Conservation (phyloP, 2,888 invertebrate species). For the Apotomis capreana region DNA sequence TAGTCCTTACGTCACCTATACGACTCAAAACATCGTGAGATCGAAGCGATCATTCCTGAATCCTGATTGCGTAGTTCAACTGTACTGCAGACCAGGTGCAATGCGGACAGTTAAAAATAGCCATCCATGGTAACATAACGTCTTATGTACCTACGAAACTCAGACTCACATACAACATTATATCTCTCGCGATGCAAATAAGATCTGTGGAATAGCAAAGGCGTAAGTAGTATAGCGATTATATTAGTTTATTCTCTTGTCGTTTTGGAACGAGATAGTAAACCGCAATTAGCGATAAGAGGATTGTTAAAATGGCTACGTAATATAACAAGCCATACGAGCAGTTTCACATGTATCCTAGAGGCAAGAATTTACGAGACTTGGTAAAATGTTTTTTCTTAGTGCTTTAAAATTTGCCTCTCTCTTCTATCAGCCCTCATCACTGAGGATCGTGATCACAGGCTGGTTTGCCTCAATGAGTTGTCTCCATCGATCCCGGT, state of each 20-base stretch:
- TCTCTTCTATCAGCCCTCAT: too few species aligned
- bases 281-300: conserved; percentile 4
- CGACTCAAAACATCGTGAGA: conserved; percentile 1
- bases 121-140: background rate
- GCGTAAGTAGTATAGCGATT: background rate
- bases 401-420: too few species aligned
- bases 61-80: conserved; percentile 28
- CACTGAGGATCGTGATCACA: too few species aligned
- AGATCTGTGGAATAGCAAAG: background rate
- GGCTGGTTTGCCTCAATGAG: too few species aligned
- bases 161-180: background rate
- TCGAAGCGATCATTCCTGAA: conserved; percentile 15
- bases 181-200: background rate
- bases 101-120: conserved; percentile 30
- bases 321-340: background rate
- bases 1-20: background rate
- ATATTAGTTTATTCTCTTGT: background rate
- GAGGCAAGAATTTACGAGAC: too few species aligned
- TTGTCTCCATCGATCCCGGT: too few species aligned
- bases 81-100: conserved; percentile 31
- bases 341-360: background rate
- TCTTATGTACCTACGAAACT: background rate
- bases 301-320: background rate
- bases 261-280: conserved; percentile 5
- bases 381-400: too few species aligned